Base-by-base conservation (phyloP, 2,888 invertebrate genomes). In the Eurytoma adleriae region DNA sequence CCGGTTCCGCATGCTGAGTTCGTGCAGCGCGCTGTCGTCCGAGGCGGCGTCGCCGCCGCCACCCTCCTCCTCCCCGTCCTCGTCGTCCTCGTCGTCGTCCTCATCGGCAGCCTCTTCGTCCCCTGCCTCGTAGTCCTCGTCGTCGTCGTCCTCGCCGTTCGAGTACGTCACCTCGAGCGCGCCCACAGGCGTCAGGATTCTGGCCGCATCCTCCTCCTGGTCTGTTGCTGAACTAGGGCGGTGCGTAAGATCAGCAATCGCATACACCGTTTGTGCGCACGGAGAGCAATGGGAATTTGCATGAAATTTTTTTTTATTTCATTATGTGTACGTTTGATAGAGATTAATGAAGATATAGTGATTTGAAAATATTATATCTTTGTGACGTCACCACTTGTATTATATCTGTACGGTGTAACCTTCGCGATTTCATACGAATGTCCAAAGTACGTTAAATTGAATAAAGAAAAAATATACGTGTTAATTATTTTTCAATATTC, bases 121-220 rank as follows among this genome's bases (percentile, higher is more conserved):
- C 16, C 67, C 71, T 13, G 57, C 48, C 30, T 14, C 16, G 10
- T 30, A n/a, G n/a, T 71, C 78, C 50, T 71, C 18, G 48, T 56
- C 40, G 18, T 59, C 62, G 70, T 57, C 75, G 30, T 66, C 50
- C 40, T 30, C 74, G 56, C 67, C 71, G 71, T 77, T 69, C 7
- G 48, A 66, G 20, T 69, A 79, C 0, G 27, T 52, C 2, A 61
- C 48, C 48, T 64, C 75, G 61, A 76, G 56, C 12, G 24, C 54
- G 12, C 18, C 18, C 1, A 16, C 18, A 10, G 73, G 74, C 20
- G 66, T 69, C 18, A 3, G 10, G 18, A 78, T 50, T 0, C 62
- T 30, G 27, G 64, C 78, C 30, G 52, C 67, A 7, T 48, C 16
- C 7, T 50, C 40, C 62, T 27, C 61, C 0, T 67, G 57, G 12